Base-by-base conservation (phyloP, 2,797 vertebrate species). In the Tangara arthus region DNA sequence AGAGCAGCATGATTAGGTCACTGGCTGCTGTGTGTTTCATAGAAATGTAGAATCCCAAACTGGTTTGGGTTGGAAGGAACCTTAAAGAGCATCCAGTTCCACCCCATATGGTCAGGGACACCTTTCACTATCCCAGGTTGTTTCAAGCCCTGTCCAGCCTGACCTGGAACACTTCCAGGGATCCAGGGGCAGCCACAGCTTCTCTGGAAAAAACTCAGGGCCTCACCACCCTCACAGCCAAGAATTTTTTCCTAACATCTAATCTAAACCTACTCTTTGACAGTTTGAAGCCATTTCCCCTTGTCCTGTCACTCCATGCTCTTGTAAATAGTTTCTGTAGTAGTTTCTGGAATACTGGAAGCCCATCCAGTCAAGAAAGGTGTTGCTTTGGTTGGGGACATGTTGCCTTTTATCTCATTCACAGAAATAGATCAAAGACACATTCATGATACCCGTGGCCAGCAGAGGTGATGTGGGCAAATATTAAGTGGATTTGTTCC, bases 381-480 rank as follows among this genome's bases (percentile, higher is more conserved):
- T 26, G 19, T 26, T 66, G 72, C 79, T 79, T 78, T 83, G 44
- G 39, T 13, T 81, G 72, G 71, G 90, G 57, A 64, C 26, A 11
- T 16, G 27, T 47, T 57, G 52, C 50, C 18, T 92, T 94, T 92
- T 81, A 90, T 72, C 0, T 0, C 0, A 0, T 47, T 86, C 73
- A 41, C 87, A 87, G 82, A 83, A 95, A 69, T 32, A 92, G 57
- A 81, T 90, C 76, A 82, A 91, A 89, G 72, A 34, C 71, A n/a
- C 0, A 0, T 27, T 85, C 30, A 4, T 1, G 1, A n/a, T 53
- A 15, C 14, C 41, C 1, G 0, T 24, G 32, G 47, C 68, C 70
- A 83, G 57, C 60, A 72, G 87, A 90, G 34, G 22, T 59, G 85
- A 69, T 69, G 44, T 49, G 55, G 64, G 68, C 68, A 78, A 71